Conservation (phyloP, 2,888 invertebrate species). For the Drosophila borealis region DNA sequence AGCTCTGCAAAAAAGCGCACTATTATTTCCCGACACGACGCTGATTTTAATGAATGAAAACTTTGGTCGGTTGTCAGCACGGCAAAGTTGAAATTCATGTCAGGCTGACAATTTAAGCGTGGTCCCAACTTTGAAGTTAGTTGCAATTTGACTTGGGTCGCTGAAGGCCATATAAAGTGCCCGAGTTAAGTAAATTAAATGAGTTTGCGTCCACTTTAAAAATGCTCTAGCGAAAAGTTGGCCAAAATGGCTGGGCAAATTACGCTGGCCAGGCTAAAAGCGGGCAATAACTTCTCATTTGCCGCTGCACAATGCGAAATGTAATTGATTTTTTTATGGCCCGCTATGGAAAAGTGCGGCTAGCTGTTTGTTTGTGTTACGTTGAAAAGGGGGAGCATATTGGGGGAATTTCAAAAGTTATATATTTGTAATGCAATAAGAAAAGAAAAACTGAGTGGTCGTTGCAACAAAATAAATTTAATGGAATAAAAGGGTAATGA, state of each 20-base stretch:
- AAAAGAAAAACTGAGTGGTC: slow-evolving; percentile 25
- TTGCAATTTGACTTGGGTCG: slow-evolving; percentile 60
- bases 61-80: slow-evolving; percentile 52
- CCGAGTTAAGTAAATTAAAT: slow-evolving; percentile 60
- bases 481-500: no score
- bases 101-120: slow-evolving; percentile 62
- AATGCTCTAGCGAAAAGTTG: slow-evolving; percentile 40
- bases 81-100: slow-evolving; percentile 22
- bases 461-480: no score
- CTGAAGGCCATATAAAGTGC: slow-evolving; percentile 53
- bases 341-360: slow-evolving; percentile 9
- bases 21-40: slow-evolving; percentile 6
- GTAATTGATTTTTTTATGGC: slow-evolving; percentile 64
- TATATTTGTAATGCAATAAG: slow-evolving; percentile 18
- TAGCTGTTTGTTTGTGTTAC: slow-evolving; percentile 14
- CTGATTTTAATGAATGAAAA: slow-evolving; percentile 63
- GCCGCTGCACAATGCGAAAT: slow-evolving; percentile 44
- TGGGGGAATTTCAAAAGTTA: neutral
- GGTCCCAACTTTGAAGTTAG: slow-evolving; percentile 33
- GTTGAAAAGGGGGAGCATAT: no score
- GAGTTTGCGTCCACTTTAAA: slow-evolving; percentile 48
- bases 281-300: slow-evolving; percentile 78
- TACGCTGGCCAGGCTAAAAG: slow-evolving; percentile 61
- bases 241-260: slow-evolving; percentile 29
- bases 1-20: neutral